Percentiles rank a stretch among this genome's conserved stretches.
phyloP scores from a whole-genome alignment of 2,888 invertebrate genomes.

The Polydesmus complanatus region DNA sequence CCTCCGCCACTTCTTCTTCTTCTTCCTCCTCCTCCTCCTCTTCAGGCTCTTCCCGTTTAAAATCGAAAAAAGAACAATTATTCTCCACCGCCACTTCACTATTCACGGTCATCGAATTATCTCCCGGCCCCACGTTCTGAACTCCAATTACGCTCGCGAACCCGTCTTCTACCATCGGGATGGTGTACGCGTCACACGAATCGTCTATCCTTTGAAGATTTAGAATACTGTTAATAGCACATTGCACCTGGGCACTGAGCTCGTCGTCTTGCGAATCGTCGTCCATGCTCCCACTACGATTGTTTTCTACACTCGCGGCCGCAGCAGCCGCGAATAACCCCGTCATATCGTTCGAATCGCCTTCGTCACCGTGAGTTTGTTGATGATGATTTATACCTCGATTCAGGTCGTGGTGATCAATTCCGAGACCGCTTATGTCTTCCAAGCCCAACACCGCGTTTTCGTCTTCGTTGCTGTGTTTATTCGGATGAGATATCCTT shows the following conservation, averaged over 20 bases:
- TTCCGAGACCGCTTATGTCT: neutral
- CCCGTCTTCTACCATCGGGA: neutral
- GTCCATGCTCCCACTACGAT: neutral
- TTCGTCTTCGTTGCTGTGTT: neutral
- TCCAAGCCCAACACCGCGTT: neutral
- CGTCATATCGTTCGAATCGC: neutral
- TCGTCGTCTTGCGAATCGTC: constrained; percentile 13
- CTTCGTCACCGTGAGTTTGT: neutral
- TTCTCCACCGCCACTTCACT: neutral
- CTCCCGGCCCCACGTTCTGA: neutral
- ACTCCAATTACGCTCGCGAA: neutral
- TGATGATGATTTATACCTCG: neutral
- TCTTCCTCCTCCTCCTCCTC: constrained; percentile 19
- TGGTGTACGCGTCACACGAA: constrained; percentile 9
- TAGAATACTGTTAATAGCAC: constrained; percentile 62
- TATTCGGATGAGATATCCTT: neutral
- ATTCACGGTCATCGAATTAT: neutral
- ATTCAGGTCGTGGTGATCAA: neutral
- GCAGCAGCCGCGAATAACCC: neutral
- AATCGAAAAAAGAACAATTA: constrained; percentile 5
- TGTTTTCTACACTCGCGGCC: neutral
- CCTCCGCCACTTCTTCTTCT: constrained; percentile 3
- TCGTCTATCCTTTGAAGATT: constrained; percentile 40
- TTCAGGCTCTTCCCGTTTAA: constrained; percentile 14
- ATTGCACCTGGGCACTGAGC: constrained; percentile 56